A percentile compares a stretch with the other conserved stretches of the same genome.
Conservation (phyloP, 2,888 invertebrate genomes). For the Poecilobothrus nobilitatus region DNA sequence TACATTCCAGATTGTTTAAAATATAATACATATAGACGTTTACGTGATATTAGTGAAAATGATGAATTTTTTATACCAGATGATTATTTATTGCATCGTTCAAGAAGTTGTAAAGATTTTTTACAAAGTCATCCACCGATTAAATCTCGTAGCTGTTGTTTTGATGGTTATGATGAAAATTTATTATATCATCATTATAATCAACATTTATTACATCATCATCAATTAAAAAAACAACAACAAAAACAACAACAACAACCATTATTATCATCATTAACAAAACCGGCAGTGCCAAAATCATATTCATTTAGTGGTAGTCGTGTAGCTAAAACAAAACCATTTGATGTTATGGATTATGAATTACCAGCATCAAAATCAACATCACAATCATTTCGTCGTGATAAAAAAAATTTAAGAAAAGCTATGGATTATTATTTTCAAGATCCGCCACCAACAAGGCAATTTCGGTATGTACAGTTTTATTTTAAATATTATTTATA, state of each 20-base stretch:
- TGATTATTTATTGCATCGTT: conserved; percentile 36
- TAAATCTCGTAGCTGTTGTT: conserved; percentile 43
- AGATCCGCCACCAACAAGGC: conserved; percentile 24
- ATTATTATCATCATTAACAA: conserved; percentile 30
- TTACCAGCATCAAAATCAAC: conserved; percentile 27
- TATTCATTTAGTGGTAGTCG: conserved; percentile 40
- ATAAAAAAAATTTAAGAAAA: conserved; percentile 37
- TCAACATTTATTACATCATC: neutral
- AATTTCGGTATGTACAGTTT: neutral
- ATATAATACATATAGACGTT: conserved; percentile 34
- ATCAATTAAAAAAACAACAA: conserved; percentile 13
- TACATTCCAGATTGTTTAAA: conserved; percentile 40
- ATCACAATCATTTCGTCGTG: conserved; percentile 32
- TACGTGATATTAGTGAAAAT: conserved; percentile 39
- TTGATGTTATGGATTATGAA: conserved; percentile 42
- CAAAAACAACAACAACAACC: conserved; percentile 20
- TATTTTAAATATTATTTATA: too few relatives aligned
- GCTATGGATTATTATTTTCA: conserved; percentile 34
- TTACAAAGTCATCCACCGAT: conserved; percentile 28
- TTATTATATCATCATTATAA: conserved; percentile 17
- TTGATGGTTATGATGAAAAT: conserved; percentile 34
- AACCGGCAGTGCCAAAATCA: conserved; percentile 40
- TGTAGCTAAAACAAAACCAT: conserved; percentile 38
- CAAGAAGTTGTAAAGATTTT: conserved; percentile 41
- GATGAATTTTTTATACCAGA: conserved; percentile 34